Percentiles rank a stretch among this genome's conserved stretches.
These are phyloP conservation scores for Onychostoma macrolepis DNA, from an alignment of 2,113 vertebrate genomes.

Conservation along the genomic window DNA sequence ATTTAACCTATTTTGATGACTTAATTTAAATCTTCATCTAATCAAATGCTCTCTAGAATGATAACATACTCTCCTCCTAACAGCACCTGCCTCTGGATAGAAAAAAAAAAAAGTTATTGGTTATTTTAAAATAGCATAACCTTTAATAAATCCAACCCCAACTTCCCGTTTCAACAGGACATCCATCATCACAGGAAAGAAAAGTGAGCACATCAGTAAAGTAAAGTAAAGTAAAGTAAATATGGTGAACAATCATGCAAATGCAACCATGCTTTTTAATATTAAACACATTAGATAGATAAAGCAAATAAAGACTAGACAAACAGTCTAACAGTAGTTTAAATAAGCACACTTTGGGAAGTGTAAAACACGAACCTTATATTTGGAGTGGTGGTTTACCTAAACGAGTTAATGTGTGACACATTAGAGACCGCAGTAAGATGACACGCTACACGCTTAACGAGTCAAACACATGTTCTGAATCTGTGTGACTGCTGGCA, in stretches of 20 bases:
- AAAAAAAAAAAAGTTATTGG: background rate
- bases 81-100: background rate
- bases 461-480: conserved; percentile 38
- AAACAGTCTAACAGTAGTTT: conserved; percentile 59
- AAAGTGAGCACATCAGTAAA: background rate
- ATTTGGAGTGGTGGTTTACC: background rate
- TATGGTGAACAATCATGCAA: background rate
- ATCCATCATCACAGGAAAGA: background rate
- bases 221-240: too few relatives aligned
- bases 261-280: background rate
- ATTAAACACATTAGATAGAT: background rate
- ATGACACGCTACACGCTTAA: conserved; percentile 28
- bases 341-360: conserved; percentile 54
- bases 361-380: conserved; percentile 5
- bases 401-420: conserved; percentile 9
- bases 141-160: background rate
- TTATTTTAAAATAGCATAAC: too few relatives aligned
- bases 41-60: background rate
- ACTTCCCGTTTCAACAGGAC: background rate
- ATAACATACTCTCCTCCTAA: background rate
- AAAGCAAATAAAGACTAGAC: background rate
- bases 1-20: background rate
- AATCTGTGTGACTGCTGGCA: conserved; percentile 37
- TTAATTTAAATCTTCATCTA: background rate
- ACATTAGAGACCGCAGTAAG: conserved; percentile 15